phyloP scores from a whole-genome alignment of 2,888 invertebrate genomes.

The Alentia gelatinosa region DNA sequence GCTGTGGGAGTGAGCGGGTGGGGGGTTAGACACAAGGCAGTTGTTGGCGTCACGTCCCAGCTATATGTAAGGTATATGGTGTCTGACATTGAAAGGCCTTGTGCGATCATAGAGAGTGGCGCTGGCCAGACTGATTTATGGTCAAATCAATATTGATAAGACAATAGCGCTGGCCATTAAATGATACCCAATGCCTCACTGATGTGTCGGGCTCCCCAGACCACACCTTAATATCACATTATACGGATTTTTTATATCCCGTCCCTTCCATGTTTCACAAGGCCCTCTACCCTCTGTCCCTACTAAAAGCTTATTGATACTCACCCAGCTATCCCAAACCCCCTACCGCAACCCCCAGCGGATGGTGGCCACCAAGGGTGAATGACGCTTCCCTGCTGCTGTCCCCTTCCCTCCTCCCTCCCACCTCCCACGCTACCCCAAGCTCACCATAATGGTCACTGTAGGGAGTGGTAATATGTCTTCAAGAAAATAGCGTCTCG shows the following conservation, averaged over 20 bases:
- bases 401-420: not conserved
- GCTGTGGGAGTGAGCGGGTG: not conserved
- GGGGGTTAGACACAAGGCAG: not conserved
- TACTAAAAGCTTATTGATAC: constrained; percentile 17
- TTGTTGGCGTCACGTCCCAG: not conserved
- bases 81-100: not conserved
- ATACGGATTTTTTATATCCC: not conserved
- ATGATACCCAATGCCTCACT: not conserved
- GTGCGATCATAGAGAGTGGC: not conserved
- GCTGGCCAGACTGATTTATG: not conserved
- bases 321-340: not conserved
- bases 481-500: not conserved
- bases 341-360: not conserved
- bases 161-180: not conserved
- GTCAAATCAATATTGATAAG: constrained; percentile 28
- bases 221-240: not conserved
- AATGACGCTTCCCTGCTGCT: not conserved
- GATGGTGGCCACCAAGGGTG: not conserved
- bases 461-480: not conserved
- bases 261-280: not conserved
- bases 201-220: not conserved
- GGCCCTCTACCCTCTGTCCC: not conserved
- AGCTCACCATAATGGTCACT: not conserved
- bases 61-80: not conserved
- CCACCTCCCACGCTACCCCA: not conserved